A percentile compares a stretch with the other conserved stretches of the same genome.
Evolutionary conservation across 2,797 vertebrate genomes (phyloP).

Genomic region (Agapornis canus): DNA sequence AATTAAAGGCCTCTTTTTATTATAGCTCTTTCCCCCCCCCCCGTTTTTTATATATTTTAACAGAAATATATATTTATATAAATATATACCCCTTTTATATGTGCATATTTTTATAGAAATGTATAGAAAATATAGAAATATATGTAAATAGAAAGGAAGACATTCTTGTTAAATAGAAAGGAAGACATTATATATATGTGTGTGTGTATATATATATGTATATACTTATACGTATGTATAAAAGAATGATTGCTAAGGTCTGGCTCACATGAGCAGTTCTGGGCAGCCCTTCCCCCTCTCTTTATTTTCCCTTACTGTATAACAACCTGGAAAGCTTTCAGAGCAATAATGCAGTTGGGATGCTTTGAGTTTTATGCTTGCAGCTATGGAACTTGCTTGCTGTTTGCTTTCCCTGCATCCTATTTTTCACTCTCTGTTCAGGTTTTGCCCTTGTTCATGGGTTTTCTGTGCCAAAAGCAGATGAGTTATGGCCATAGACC

Average conservation of each 20-base stretch:
- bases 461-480: slow-evolving; percentile 32
- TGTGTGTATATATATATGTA: not conserved
- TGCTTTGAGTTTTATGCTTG: not conserved
- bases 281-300: not conserved
- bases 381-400: not conserved
- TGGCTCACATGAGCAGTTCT: not conserved
- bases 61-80: not conserved
- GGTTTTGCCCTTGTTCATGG: not conserved
- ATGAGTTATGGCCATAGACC: not conserved
- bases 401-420: not conserved
- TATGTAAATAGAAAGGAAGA: not conserved
- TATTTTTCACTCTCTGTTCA: not conserved
- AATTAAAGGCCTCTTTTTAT: slow-evolving; percentile 82
- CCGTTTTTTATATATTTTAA: not conserved
- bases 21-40: not conserved
- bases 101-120: not conserved
- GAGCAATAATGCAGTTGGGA: not conserved
- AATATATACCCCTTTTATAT: not conserved
- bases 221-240: not conserved
- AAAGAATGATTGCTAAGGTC: slow-evolving; percentile 11
- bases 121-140: not conserved
- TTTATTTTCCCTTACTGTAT: not conserved
- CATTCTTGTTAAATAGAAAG: not conserved
- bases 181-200: not conserved
- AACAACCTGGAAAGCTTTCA: slow-evolving; percentile 4